Percentiles rank a stretch among this genome's conserved stretches.
Conservation (phyloP, 2,797 vertebrate species). For the Aulostomus chinensis region DNA sequence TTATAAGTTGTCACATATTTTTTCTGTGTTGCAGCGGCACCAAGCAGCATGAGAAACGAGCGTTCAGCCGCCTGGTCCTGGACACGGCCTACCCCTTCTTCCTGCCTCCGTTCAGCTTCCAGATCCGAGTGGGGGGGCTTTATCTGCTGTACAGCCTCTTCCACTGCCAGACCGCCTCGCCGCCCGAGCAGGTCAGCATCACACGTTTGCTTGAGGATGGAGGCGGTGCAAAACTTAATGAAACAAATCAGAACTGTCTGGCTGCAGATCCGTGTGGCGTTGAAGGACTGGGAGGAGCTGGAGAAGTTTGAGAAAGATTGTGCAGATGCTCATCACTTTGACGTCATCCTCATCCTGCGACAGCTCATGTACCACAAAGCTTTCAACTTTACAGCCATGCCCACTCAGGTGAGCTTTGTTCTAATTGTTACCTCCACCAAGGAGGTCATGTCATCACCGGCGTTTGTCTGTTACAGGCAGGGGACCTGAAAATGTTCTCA, state of each 20-base stretch:
- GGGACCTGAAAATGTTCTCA: too few relatives aligned
- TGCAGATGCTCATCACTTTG: constrained; percentile 85
- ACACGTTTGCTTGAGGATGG: too few relatives aligned
- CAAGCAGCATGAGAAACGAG: constrained; percentile 72
- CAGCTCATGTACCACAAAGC: constrained; percentile 84
- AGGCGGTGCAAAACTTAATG: too few relatives aligned
- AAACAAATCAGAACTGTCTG: not conserved
- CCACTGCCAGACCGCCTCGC: constrained; percentile 81
- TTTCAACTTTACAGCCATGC: constrained; percentile 91
- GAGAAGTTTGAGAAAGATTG: constrained; percentile 87
- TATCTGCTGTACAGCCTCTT: constrained; percentile 91
- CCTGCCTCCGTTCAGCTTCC: constrained; percentile 90
- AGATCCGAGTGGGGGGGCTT: constrained; percentile 92
- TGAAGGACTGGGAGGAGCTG: constrained; percentile 91
- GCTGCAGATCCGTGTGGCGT: constrained; percentile 67
- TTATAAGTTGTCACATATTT: too few relatives aligned
- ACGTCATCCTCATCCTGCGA: constrained; percentile 84
- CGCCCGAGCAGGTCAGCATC: constrained; percentile 84
- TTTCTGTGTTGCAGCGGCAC: constrained; percentile 79
- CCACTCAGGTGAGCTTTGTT: constrained; percentile 77
- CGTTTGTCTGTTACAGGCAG: too few relatives aligned
- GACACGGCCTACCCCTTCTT: constrained; percentile 81
- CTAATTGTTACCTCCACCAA: too few relatives aligned
- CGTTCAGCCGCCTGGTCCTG: constrained; percentile 82
- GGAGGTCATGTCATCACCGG: too few relatives aligned